Percentiles rank a stretch among this genome's conserved stretches.
phyloP scores from a whole-genome alignment of 2,888 invertebrate species.

The Metallyticus violacea region DNA sequence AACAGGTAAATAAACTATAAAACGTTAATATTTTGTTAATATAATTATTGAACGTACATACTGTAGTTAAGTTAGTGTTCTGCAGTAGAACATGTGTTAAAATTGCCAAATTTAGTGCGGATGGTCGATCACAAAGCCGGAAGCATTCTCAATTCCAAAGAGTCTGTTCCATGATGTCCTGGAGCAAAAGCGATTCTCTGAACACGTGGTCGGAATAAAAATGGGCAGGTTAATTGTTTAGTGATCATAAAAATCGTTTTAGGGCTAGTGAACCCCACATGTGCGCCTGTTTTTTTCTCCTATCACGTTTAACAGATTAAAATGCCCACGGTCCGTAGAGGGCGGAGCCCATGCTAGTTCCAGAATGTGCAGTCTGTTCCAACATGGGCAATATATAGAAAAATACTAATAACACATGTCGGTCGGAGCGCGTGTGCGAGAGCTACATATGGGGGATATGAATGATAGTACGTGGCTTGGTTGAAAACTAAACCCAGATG shows the following conservation, averaged over 20 bases:
- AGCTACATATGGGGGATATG: neutral
- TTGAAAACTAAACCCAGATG: constrained; percentile 12
- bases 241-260: neutral
- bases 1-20: no score
- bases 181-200: neutral
- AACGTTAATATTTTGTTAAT: no score
- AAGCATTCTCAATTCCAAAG: neutral
- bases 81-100: neutral
- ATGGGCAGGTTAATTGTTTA: neutral
- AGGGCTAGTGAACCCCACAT: neutral
- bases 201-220: neutral
- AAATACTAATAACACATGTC: neutral
- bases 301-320: constrained; percentile 6
- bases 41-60: no score
- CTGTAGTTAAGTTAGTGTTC: no score
- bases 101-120: neutral
- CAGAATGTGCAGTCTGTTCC: neutral
- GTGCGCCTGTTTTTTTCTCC: neutral
- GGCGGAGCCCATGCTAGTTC: neutral
- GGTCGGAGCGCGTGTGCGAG: neutral
- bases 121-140: neutral
- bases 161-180: neutral
- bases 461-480: constrained; percentile 4
- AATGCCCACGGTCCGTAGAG: neutral
- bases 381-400: neutral